Conservation (phyloP, 2,797 vertebrate genomes). For the Chelidonichthys spinosus region DNA sequence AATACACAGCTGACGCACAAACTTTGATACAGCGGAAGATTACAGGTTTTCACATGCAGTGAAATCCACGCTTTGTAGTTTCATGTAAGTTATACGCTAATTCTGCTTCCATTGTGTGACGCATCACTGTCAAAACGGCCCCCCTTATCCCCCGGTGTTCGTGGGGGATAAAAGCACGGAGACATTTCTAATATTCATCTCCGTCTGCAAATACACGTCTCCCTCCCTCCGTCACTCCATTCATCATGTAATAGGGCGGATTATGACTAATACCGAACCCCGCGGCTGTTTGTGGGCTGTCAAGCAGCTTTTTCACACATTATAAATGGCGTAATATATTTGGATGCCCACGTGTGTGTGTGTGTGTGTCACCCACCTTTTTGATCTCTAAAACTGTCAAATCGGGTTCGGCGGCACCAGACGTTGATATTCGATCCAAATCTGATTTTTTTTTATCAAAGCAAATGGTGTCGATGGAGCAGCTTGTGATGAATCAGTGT, state of each 20-base stretch:
- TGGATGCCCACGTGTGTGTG: slow-evolving; percentile 14
- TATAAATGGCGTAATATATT: slow-evolving; percentile 51
- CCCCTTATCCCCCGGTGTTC: neutral
- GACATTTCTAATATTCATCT: slow-evolving; percentile 19
- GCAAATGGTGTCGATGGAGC: slow-evolving; percentile 2
- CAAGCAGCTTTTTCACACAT: slow-evolving; percentile 58
- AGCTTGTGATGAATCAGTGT: slow-evolving; percentile 25
- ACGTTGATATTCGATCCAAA: slow-evolving; percentile 31
- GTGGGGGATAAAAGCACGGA: neutral
- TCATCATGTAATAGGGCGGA: slow-evolving; percentile 61
- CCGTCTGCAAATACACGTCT: neutral
- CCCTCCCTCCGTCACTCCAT: slow-evolving; percentile 24
- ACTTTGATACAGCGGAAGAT: neutral
- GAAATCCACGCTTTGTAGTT: slow-evolving; percentile 23
- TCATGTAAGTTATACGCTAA: slow-evolving; percentile 45
- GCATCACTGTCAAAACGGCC: slow-evolving; percentile 26
- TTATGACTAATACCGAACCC: slow-evolving; percentile 65
- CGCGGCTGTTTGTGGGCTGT: slow-evolving; percentile 56
- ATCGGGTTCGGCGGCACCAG: slow-evolving; percentile 18
- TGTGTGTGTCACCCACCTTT: slow-evolving; percentile 30
- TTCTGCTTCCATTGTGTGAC: slow-evolving; percentile 39
- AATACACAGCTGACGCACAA: neutral
- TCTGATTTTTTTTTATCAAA: slow-evolving; percentile 27
- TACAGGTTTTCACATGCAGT: slow-evolving; percentile 12
- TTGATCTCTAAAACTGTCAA: slow-evolving; percentile 53